A percentile compares a stretch with the other conserved stretches of the same genome.
Conservation (phyloP, 2,113 vertebrate species). For the Toxostoma redivivum region DNA sequence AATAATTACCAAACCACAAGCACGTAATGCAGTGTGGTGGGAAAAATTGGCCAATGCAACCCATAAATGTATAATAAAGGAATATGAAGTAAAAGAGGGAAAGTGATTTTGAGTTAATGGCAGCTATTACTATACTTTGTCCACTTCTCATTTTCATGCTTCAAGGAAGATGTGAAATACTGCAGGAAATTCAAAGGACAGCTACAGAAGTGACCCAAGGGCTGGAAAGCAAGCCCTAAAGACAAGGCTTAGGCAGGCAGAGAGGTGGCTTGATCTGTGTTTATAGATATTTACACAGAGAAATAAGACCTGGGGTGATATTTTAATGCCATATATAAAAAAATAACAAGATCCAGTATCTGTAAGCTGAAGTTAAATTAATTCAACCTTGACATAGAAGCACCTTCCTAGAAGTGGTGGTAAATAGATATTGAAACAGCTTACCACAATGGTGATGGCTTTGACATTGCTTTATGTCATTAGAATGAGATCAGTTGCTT, state of each 20-base stretch:
- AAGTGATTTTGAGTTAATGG: conserved; percentile 53
- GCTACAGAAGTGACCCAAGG: neutral
- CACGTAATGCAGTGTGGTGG: neutral
- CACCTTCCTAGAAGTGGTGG: neutral
- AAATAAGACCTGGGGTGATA: neutral
- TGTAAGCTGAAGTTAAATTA: neutral
- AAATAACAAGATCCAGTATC: neutral
- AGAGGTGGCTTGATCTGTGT: neutral
- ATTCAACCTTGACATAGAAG: conserved; percentile 17
- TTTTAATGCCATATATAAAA: neutral
- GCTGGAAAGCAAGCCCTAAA: neutral
- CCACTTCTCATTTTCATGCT: conserved; percentile 57
- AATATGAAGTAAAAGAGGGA: conserved; percentile 12
- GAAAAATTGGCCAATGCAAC: conserved; percentile 12
- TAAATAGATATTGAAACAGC: conserved; percentile 7
- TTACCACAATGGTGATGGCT: neutral
- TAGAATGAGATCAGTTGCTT: neutral
- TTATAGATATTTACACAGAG: conserved; percentile 10
- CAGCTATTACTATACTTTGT: conserved; percentile 12
- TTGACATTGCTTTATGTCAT: neutral
- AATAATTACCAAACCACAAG: conserved; percentile 35
- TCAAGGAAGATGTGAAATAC: conserved; percentile 50
- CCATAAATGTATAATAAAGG: neutral
- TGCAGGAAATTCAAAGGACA: conserved; percentile 22
- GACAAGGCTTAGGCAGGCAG: neutral